phyloP scores from a whole-genome alignment of 2,888 invertebrate species.

The Orthosia gothica region DNA sequence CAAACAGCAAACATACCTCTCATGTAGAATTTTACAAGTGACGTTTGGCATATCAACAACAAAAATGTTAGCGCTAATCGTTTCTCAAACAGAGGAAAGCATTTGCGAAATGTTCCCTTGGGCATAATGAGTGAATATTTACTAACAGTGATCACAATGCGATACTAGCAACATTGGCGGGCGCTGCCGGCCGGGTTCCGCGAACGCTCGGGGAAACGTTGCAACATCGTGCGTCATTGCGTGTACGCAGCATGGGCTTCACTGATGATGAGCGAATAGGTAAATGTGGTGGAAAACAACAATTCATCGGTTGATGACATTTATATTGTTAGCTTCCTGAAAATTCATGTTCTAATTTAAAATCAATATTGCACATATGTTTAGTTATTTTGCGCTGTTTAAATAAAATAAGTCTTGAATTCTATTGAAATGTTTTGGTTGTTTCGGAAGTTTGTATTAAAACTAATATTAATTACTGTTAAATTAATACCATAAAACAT shows the following conservation, averaged over 20 bases:
- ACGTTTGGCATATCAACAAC: conserved; percentile 44
- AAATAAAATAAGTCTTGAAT: too few relatives aligned
- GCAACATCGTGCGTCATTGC: conserved; percentile 63
- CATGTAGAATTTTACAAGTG: neutral
- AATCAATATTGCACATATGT: too few relatives aligned
- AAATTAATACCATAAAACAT: too few relatives aligned
- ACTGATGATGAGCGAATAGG: conserved; percentile 4
- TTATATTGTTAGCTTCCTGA: too few relatives aligned
- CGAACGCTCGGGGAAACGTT: conserved; percentile 64
- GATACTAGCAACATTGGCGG: conserved; percentile 62
- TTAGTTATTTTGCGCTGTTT: too few relatives aligned
- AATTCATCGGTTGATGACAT: neutral
- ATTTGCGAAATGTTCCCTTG: conserved; percentile 63
- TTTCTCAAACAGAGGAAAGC: conserved; percentile 60
- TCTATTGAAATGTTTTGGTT: too few relatives aligned
- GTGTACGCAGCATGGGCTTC: conserved; percentile 41
- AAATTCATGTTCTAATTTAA: too few relatives aligned
- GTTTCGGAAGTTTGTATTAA: too few relatives aligned
- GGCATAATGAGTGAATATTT: conserved; percentile 66
- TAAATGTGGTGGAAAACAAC: conserved; percentile 1
- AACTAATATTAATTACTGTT: too few relatives aligned
- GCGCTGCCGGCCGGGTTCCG: conserved; percentile 55
- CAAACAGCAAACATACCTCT: neutral
- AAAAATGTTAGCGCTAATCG: conserved; percentile 59
- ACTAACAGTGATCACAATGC: conserved; percentile 69